A percentile compares a stretch with the other conserved stretches of the same genome.
Conservation (phyloP, 2,113 vertebrate genomes). For the Otis tarda region DNA sequence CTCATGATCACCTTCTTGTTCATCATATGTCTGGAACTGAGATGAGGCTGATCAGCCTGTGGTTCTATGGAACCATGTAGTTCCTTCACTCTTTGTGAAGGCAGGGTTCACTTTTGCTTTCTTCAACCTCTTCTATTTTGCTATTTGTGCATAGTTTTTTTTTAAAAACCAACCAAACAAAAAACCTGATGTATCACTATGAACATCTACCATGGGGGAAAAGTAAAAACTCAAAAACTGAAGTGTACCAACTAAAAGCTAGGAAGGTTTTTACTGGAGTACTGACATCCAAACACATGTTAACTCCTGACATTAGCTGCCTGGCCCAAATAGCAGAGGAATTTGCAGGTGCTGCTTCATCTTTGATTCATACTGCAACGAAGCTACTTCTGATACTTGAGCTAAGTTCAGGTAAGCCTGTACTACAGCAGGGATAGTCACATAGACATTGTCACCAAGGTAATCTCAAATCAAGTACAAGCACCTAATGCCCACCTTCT, state of each 20-base stretch:
- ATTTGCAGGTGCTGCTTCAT: not conserved
- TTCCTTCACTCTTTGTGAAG: not conserved
- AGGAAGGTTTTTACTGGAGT: not conserved
- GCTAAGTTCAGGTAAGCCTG: not conserved
- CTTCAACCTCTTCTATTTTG: not conserved
- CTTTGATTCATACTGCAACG: not conserved
- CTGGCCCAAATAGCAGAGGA: not conserved
- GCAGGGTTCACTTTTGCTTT: not conserved
- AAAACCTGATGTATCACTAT: not conserved
- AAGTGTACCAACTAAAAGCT: not conserved
- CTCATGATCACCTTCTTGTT: not conserved
- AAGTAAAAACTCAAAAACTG: not conserved
- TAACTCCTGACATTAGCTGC: not conserved
- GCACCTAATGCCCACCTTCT: not conserved
- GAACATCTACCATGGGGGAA: not conserved
- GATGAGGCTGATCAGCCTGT: not conserved
- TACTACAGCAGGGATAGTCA: not conserved
- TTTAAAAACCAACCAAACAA: not conserved
- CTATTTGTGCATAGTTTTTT: not conserved
- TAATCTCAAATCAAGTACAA: not conserved
- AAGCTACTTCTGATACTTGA: not conserved
- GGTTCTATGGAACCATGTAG: not conserved
- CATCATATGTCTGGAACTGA: not conserved
- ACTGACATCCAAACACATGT: not conserved
- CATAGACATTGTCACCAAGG: not conserved